Percentiles rank a stretch among this genome's conserved stretches.
Evolutionary conservation across 2,888 invertebrate genomes (phyloP).

Genomic region (Ochlodes sylvanus): DNA sequence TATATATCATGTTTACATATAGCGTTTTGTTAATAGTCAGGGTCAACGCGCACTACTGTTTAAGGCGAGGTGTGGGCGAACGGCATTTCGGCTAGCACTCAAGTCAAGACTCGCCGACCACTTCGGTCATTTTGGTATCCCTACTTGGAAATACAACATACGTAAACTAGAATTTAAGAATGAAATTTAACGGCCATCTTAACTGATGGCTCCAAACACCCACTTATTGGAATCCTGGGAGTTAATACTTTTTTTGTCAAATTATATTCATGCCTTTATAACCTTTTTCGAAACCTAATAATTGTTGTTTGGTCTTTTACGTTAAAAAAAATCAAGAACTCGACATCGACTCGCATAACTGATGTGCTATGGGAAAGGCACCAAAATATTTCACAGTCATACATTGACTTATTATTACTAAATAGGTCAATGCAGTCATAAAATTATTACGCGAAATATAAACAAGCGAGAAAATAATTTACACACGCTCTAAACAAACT

Average conservation of each 20-base stretch:
- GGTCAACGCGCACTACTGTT: slow-evolving; percentile 61
- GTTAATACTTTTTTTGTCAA: background rate
- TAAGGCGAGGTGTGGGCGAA: slow-evolving; percentile 73
- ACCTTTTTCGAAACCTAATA: no score
- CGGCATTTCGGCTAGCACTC: slow-evolving; percentile 65
- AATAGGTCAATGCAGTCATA: no score
- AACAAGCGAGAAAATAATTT: slow-evolving; percentile 16
- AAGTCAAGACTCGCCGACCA: slow-evolving; percentile 60
- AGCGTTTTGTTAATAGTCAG: slow-evolving; percentile 56
- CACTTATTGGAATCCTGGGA: slow-evolving; percentile 16
- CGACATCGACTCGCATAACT: background rate
- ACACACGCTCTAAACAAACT: slow-evolving; percentile 26
- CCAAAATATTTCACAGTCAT: background rate
- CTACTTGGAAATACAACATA: slow-evolving; percentile 61
- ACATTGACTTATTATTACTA: no score
- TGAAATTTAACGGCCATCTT: slow-evolving; percentile 30
- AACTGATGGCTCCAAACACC: background rate
- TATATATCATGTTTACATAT: background rate
- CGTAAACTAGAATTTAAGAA: slow-evolving; percentile 32
- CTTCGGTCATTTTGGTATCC: slow-evolving; percentile 64
- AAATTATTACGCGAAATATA: slow-evolving; percentile 15
- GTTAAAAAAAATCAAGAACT: no score
- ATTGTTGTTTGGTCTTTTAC: no score
- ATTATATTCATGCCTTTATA: no score
- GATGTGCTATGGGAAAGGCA: background rate